A percentile compares a stretch with the other conserved stretches of the same genome.
Conservation (phyloP, 37 sponge, comb jelly and placozoan species). For the Chondrosia reniformis region DNA sequence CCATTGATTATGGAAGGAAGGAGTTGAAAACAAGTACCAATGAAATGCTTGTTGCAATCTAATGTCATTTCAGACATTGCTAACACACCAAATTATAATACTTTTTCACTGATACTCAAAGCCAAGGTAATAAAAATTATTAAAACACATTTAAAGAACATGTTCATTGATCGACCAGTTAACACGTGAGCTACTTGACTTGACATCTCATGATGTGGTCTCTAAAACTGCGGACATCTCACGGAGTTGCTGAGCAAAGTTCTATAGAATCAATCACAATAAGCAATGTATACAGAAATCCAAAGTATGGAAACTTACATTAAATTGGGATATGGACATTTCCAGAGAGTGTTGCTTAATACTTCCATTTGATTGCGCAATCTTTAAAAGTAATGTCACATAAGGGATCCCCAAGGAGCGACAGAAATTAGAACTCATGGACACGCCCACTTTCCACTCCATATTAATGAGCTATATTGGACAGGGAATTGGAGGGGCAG, state of each 20-base stretch:
- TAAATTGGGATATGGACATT: conserved; percentile 63
- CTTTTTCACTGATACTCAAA: no score
- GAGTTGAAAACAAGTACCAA: no score
- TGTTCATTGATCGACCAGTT: no score
- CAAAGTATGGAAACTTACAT: conserved; percentile 45
- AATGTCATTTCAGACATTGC: no score
- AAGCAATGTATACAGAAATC: no score
- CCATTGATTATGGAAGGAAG: no score
- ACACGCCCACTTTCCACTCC: conserved; percentile 86
- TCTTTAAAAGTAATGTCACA: conserved; percentile 57
- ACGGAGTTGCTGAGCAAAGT: conserved; percentile 73
- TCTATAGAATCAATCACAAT: conserved; percentile 35
- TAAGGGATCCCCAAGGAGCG: conserved; percentile 65
- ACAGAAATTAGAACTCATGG: conserved; percentile 75
- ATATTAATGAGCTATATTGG: conserved; percentile 60
- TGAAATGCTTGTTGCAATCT: no score
- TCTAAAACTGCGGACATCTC: conserved; percentile 75
- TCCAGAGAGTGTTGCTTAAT: conserved; percentile 39
- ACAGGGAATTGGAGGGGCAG: neutral
- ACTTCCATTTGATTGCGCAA: conserved; percentile 28
- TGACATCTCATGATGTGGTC: conserved; percentile 45
- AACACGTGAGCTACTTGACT: no score
- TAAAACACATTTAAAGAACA: no score
- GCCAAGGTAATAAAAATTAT: no score
- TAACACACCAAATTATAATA: no score